Percentiles rank a stretch among this genome's conserved stretches.
These are phyloP conservation scores for Platyrinchus mystaceus DNA, from an alignment of 2,797 vertebrate species.

Conservation along the genomic window DNA sequence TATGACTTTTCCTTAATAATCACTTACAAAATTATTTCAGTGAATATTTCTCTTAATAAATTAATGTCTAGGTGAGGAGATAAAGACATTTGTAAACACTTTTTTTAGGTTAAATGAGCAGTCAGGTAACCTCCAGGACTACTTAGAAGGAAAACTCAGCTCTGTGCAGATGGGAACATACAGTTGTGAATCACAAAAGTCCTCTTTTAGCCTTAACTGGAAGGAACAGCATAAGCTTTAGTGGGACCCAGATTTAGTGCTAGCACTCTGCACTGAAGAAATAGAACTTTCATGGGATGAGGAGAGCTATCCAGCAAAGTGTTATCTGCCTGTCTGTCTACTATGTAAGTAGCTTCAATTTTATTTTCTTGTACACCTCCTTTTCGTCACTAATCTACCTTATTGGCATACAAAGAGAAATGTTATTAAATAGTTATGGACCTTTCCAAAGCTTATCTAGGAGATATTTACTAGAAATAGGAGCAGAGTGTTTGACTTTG, in stretches of 20 bases:
- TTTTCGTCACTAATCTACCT: neutral
- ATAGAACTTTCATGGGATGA: neutral
- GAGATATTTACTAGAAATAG: constrained; percentile 62
- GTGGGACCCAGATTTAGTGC: neutral
- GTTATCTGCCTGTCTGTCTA: neutral
- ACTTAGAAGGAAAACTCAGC: neutral
- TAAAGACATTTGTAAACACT: neutral
- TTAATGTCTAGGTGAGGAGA: neutral
- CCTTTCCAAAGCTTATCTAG: constrained; percentile 78
- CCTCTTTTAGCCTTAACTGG: neutral
- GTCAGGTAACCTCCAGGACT: neutral
- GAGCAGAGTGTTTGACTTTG: constrained; percentile 51
- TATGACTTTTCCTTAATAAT: neutral
- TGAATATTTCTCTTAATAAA: neutral
- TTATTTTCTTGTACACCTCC: neutral
- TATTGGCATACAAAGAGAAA: constrained; percentile 50
- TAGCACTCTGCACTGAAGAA: neutral
- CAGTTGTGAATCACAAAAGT: neutral
- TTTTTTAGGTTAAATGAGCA: neutral
- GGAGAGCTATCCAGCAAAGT: neutral
- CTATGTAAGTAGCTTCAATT: neutral
- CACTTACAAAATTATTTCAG: neutral
- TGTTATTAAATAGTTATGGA: constrained; percentile 71
- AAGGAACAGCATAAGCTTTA: neutral
- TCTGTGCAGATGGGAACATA: neutral